Evolutionary conservation across 2,888 invertebrate genomes (phyloP).

Genomic region (Ichneumoninae sp.): DNA sequence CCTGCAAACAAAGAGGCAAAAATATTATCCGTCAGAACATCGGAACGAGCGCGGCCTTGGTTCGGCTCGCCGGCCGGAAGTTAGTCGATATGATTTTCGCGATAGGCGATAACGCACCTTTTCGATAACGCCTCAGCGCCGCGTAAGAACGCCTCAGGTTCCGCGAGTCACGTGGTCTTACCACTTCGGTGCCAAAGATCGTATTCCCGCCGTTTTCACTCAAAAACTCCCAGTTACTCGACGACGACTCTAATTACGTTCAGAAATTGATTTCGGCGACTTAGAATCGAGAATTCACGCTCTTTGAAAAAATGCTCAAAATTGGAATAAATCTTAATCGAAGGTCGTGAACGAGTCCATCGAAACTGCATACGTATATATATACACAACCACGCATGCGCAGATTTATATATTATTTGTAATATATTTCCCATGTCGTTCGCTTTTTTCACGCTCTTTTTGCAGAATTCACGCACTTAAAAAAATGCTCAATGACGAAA

Average conservation of each 20-base stretch:
- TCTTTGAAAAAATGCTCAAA: constrained; percentile 60
- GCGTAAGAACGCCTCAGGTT: background rate
- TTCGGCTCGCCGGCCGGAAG: constrained; percentile 22
- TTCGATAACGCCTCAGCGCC: constrained; percentile 5
- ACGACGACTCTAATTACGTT: no score
- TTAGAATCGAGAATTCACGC: constrained; percentile 83
- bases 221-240: no score
- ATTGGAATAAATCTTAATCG: constrained; percentile 34
- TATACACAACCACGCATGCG: constrained; percentile 53
- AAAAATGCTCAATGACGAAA: no score
- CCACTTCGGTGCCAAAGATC: constrained; percentile 66
- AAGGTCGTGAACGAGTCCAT: constrained; percentile 40
- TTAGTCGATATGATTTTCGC: constrained; percentile 41
- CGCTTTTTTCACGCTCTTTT: background rate
- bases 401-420: constrained; percentile 52
- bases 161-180: constrained; percentile 62
- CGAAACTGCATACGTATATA: constrained; percentile 43
- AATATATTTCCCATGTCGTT: constrained; percentile 64
- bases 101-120: constrained; percentile 17
- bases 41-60: constrained; percentile 39
- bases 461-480: no score
- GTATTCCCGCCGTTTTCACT: no score
- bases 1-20: constrained; percentile 30
- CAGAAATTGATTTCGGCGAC: constrained; percentile 81
- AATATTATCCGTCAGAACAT: background rate